These are phyloP conservation scores for Caenorhabditis sinica DNA, from an alignment of 2,888 invertebrate species.

Conservation along the genomic window DNA sequence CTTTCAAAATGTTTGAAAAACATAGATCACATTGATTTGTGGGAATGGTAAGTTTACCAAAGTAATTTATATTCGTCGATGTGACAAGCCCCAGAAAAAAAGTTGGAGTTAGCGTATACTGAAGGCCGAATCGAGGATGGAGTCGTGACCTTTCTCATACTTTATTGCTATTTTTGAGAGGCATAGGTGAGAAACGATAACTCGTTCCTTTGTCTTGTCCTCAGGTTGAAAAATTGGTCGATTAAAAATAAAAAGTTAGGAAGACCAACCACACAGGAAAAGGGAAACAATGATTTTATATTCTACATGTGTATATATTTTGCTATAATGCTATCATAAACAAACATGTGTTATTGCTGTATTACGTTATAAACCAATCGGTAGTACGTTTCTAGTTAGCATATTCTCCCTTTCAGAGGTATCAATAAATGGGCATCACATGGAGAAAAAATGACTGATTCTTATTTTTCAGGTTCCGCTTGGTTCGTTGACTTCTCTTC, in stretches of 20 bases:
- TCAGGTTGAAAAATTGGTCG: slow-evolving; percentile 8
- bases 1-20: neutral
- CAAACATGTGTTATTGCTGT: slow-evolving; percentile 50
- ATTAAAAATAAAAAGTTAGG: neutral
- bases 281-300: slow-evolving; percentile 29
- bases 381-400: slow-evolving; percentile 36
- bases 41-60: slow-evolving; percentile 29
- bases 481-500: neutral
- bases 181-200: slow-evolving; percentile 36
- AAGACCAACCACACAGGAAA: slow-evolving; percentile 19
- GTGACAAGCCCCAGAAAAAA: slow-evolving; percentile 43
- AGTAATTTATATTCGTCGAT: slow-evolving; percentile 44
- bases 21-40: neutral
- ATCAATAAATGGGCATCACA: neutral
- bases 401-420: slow-evolving; percentile 1
- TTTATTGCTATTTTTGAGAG: slow-evolving; percentile 57
- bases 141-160: slow-evolving; percentile 59
- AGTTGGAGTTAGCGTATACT: slow-evolving; percentile 34
- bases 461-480: neutral
- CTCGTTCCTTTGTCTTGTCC: slow-evolving; percentile 33
- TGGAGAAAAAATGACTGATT: slow-evolving; percentile 1
- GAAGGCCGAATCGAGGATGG: slow-evolving; percentile 33
- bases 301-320: slow-evolving; percentile 1
- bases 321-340: slow-evolving; percentile 42
- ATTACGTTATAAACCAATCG: slow-evolving; percentile 21